phyloP scores from a whole-genome alignment of 2,888 invertebrate species.

The Sylvicola cinctus region DNA sequence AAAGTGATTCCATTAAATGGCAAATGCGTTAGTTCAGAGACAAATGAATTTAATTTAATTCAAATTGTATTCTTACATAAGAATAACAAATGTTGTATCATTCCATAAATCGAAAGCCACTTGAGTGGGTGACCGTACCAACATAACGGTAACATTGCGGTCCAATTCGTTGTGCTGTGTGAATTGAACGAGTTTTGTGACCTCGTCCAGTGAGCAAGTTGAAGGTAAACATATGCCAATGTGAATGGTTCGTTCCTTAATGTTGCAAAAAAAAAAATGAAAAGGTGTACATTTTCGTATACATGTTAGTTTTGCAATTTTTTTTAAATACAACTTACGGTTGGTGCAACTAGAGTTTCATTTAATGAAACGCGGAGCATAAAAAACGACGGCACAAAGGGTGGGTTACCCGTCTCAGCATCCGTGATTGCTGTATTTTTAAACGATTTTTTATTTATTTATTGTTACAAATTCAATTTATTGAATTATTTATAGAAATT shows the following conservation, averaged over 20 bases:
- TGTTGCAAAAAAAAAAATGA: slow-evolving; percentile 9
- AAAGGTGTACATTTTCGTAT: background rate
- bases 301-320: background rate
- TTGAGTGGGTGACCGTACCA: slow-evolving; percentile 47
- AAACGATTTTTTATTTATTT: no score
- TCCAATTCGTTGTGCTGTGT: slow-evolving; percentile 28
- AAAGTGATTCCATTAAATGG: no score
- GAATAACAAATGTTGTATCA: slow-evolving; percentile 49
- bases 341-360: slow-evolving; percentile 16
- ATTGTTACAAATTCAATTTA: no score
- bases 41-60: slow-evolving; percentile 1
- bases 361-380: slow-evolving; percentile 37
- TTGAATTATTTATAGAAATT: no score
- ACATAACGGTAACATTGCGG: slow-evolving; percentile 32
- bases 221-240: slow-evolving; percentile 57
- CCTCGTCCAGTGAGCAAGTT: slow-evolving; percentile 40
- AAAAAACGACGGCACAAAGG: slow-evolving; percentile 47
- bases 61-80: slow-evolving; percentile 33
- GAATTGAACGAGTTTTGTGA: slow-evolving; percentile 33
- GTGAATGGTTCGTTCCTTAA: slow-evolving; percentile 46
- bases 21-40: no score
- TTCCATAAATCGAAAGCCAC: slow-evolving; percentile 38
- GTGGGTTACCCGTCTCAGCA: slow-evolving; percentile 33
- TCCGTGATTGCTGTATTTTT: no score
- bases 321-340: slow-evolving; percentile 14